phyloP scores from a whole-genome alignment of 2,888 invertebrate species.

The Tipula vernalis region DNA sequence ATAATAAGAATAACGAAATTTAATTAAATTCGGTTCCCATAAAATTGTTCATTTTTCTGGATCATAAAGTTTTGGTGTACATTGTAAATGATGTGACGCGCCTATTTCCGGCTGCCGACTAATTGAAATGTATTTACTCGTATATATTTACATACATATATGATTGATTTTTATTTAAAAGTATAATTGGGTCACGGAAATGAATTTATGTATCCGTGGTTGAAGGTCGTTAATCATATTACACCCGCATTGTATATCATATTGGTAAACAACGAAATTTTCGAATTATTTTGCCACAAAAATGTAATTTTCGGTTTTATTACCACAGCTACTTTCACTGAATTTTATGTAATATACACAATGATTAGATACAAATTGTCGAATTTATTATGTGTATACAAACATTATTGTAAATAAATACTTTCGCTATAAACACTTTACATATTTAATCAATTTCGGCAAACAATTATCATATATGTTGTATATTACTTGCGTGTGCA shows the following conservation, averaged over 20 bases:
- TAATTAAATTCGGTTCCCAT: slow-evolving; percentile 1
- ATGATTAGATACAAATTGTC: not conserved
- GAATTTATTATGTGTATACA: not conserved
- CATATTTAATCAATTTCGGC: not conserved
- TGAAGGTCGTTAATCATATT: not conserved
- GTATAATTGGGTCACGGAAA: not conserved
- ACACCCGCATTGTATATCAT: not conserved
- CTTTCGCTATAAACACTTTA: not conserved
- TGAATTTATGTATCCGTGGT: not conserved
- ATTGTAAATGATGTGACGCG: not conserved
- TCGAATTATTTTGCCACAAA: not conserved
- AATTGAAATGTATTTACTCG: not conserved
- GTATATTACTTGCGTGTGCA: not conserved
- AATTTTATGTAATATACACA: not conserved
- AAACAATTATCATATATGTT: not conserved
- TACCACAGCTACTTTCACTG: not conserved
- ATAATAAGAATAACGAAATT: not conserved
- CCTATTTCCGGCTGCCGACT: not conserved
- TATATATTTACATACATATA: not conserved
- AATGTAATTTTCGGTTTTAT: no score
- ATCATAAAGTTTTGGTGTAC: not conserved
- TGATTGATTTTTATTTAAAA: not conserved
- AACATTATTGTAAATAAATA: not conserved
- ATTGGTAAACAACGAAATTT: not conserved
- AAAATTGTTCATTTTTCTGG: not conserved